These are phyloP conservation scores for Drosophila melanica DNA, from an alignment of 1,140 invertebrate genomes.

Conservation along the genomic window DNA sequence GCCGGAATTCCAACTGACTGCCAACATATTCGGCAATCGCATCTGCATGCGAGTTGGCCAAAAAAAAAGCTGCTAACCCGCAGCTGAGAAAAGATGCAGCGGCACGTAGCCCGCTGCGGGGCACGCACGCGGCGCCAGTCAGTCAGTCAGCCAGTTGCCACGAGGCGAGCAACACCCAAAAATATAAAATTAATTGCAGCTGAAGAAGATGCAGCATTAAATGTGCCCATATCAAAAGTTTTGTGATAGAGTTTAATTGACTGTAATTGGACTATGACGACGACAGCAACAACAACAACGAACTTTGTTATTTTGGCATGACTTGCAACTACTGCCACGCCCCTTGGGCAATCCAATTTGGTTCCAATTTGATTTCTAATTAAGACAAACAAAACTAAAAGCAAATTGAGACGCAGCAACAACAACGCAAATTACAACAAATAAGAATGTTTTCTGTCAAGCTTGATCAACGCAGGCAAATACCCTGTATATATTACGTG, in stretches of 20 bases:
- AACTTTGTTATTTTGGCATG: conserved; percentile 7
- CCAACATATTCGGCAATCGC: neutral
- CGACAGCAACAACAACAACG: conserved; percentile 17
- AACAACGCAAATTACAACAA: conserved; percentile 21
- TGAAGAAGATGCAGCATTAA: conserved; percentile 36
- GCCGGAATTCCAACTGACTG: conserved; percentile 30
- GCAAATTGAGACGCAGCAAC: conserved; percentile 42
- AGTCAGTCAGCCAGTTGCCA: neutral
- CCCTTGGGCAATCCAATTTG: conserved; percentile 25
- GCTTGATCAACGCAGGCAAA: neutral
- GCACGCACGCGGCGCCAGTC: conserved; percentile 28
- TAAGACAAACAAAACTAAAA: conserved; percentile 56
- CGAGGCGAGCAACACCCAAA: neutral
- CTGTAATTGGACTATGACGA: conserved; percentile 68
- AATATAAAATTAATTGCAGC: conserved; percentile 12
- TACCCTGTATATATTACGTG: too few relatives aligned
- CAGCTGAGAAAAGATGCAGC: conserved; percentile 19
- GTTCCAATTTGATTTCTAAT: conserved; percentile 67
- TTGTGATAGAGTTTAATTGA: conserved; percentile 71
- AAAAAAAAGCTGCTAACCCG: conserved; percentile 60
- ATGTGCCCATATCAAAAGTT: conserved; percentile 43
- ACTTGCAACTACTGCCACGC: conserved; percentile 21
- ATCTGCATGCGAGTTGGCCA: conserved; percentile 30
- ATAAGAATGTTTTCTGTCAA: neutral
- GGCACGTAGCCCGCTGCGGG: conserved; percentile 30